These are phyloP conservation scores for Malurus alboscapulatus DNA, from an alignment of 2,113 vertebrate genomes.

Conservation along the genomic window DNA sequence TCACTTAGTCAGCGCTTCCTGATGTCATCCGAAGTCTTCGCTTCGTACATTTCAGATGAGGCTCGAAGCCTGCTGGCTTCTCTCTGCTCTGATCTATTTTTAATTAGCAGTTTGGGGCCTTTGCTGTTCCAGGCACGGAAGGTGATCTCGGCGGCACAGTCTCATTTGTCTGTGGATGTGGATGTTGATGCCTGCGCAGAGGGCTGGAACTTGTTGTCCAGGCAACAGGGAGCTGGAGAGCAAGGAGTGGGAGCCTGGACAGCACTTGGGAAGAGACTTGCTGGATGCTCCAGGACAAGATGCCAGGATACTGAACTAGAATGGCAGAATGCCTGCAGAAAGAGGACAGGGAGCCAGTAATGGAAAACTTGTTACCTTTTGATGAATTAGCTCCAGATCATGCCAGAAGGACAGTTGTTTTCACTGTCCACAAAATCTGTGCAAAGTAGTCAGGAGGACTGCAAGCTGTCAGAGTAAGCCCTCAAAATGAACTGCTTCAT, in stretches of 20 bases:
- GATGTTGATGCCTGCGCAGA: not conserved
- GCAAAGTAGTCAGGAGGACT: not conserved
- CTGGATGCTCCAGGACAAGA: not conserved
- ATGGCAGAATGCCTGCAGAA: slow-evolving; percentile 3
- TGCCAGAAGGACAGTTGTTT: slow-evolving; percentile 6
- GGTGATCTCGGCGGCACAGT: not conserved
- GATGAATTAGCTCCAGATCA: not conserved
- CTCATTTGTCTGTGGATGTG: accelerated
- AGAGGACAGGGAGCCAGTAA: not conserved
- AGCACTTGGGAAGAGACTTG: not conserved
- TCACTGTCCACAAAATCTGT: not conserved
- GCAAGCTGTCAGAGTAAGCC: not conserved
- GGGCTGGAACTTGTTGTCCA: not conserved
- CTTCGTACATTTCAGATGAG: slow-evolving; percentile 10
- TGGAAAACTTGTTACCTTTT: not conserved
- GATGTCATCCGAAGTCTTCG: not conserved
- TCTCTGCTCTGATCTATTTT: slow-evolving; percentile 6
- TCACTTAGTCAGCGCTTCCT: not conserved
- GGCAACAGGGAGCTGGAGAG: not conserved
- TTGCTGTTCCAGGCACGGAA: not conserved
- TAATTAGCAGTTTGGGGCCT: not conserved
- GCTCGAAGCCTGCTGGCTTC: not conserved
- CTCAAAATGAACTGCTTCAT: not conserved
- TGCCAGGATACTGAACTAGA: slow-evolving; percentile 1
- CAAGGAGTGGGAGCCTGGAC: not conserved